Evolutionary conservation across 2,113 vertebrate genomes (phyloP), one percentile per base, ranked within the genome.

Genomic region (Heterotilapia buettikoferi): DNA sequence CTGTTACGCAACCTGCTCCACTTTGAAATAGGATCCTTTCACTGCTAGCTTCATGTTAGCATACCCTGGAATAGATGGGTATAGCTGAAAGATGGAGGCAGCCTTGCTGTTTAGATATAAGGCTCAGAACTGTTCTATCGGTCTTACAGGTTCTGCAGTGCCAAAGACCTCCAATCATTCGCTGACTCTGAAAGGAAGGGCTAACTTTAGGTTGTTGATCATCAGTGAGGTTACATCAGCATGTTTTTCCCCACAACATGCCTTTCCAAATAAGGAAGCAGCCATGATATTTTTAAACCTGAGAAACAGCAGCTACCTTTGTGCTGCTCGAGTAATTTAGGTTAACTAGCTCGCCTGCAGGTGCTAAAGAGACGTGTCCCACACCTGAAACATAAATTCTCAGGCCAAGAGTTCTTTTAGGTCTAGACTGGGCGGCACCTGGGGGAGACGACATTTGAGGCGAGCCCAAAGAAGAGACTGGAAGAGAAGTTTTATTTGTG

Each of bases 1-100:
- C 61, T 83, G 86, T 93, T 91, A 94, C 61, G 86, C 90, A 95
- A 95, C 88, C 90, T 92, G 93, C 92, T 92, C 89, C 85, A 94
- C 87, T 94, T 93, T 90, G 84, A 89, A 92, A 92, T 54, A 38
- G 53, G 66, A 85, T 91, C 47, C 18, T 86, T 87, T 90, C 59
- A 86, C 85, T 82, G 88, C 80, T 84, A 91, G 78, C 79, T 66
- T 61, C 57, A 24, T 84, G 88, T 87, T 90, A 86, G 80, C 54
- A 45, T 19, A 85, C 33, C 33, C 63, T 68, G 31, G 80, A 79
- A 90, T 59, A 71, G 38, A 71, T n/a, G 40, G 40, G 36, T 29
- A 76, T 36, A 19, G 36, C 53, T 71, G 33, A 71, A 84, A 71
- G 5, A 87, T 13, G 5, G 71, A 66, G 57, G 38, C 45, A 21